phyloP scores from a whole-genome alignment of 2,113 vertebrate species.

The Scomber scombrus region DNA sequence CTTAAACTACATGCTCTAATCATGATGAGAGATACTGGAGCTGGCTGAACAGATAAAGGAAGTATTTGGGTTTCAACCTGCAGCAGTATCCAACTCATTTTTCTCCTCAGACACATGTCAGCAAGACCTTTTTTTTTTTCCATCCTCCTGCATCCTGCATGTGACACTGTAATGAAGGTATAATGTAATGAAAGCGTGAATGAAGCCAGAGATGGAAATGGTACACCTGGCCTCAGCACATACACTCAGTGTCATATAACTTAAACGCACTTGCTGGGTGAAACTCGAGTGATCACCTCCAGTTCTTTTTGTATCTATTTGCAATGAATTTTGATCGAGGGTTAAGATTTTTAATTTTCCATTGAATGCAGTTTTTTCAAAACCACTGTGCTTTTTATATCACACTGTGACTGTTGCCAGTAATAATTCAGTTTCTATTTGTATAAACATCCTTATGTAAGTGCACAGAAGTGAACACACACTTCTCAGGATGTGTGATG shows the following conservation, averaged over 20 bases:
- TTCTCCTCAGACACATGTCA: neutral
- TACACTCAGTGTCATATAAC: neutral
- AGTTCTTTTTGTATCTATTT: neutral
- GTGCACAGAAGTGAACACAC: constrained; percentile 22
- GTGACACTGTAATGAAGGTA: constrained; percentile 32
- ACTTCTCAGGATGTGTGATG: constrained; percentile 32
- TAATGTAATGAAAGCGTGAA: constrained; percentile 36
- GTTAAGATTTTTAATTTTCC: neutral
- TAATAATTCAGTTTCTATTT: constrained; percentile 5
- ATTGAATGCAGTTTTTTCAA: neutral
- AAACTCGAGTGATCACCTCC: neutral
- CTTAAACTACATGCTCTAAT: constrained; percentile 15
- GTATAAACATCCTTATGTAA: constrained; percentile 62
- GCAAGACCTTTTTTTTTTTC: constrained; percentile 8
- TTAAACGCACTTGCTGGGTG: neutral
- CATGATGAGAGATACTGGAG: constrained; percentile 23
- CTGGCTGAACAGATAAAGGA: constrained; percentile 30
- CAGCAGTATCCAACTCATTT: neutral
- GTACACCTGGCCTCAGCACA: neutral
- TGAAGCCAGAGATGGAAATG: constrained; percentile 24
- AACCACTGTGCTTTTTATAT: constrained; percentile 2
- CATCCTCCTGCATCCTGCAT: neutral
- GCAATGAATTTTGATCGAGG: neutral
- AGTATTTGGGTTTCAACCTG: constrained; percentile 25
- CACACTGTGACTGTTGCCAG: neutral